These are phyloP conservation scores for Taenioides sp. DNA, from an alignment of 2,797 vertebrate species.

Conservation along the genomic window DNA sequence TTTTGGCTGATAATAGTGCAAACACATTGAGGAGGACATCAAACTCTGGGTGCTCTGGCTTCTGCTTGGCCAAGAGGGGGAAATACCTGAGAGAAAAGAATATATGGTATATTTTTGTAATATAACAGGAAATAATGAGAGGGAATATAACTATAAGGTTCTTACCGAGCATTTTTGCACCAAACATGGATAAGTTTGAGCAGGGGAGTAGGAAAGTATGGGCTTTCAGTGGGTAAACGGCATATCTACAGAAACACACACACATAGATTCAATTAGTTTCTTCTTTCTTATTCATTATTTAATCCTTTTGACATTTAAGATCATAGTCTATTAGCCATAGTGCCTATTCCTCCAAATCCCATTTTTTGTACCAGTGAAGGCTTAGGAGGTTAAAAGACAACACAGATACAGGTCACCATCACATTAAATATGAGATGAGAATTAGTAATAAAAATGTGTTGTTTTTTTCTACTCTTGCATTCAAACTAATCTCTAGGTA, in stretches of 20 bases:
- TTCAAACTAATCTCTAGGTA: not conserved
- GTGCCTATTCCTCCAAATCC: not conserved
- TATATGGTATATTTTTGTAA: not conserved
- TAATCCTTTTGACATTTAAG: not conserved
- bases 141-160: not conserved
- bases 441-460: not conserved
- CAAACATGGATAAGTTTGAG: slow-evolving; percentile 91
- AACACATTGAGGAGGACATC: slow-evolving; percentile 89
- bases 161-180: slow-evolving; percentile 90
- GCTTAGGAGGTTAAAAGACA: too few relatives aligned
- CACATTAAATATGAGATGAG: not conserved
- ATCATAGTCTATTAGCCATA: not conserved
- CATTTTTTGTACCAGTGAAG: not conserved
- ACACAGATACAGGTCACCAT: too few relatives aligned
- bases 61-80: slow-evolving; percentile 89
- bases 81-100: slow-evolving; percentile 80
- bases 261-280: not conserved
- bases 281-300: not conserved
- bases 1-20: slow-evolving; percentile 87
- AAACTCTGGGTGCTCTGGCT: slow-evolving; percentile 79
- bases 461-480: not conserved
- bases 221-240: slow-evolving; percentile 88
- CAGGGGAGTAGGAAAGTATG: slow-evolving; percentile 90
- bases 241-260: slow-evolving; percentile 75
- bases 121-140: not conserved